Evolutionary conservation across 2,113 vertebrate species (phyloP).

Genomic region (Agapornis roseicollis): DNA sequence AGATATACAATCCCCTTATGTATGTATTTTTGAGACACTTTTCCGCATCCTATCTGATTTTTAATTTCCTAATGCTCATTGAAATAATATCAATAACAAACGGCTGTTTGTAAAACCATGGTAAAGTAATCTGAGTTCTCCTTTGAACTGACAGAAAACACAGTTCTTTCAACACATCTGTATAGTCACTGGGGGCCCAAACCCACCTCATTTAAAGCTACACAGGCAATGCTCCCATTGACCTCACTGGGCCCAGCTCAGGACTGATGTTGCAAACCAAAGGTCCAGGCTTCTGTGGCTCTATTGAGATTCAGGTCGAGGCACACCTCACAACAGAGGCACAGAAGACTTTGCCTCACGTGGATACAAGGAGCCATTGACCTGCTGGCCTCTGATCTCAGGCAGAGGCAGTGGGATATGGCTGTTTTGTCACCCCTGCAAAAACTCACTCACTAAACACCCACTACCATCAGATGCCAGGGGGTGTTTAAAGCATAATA

Average conservation of each 20-base stretch:
- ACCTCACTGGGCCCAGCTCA: not conserved
- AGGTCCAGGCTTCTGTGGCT: not conserved
- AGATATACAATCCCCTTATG: not conserved
- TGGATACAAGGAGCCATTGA: not conserved
- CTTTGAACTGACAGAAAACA: not conserved
- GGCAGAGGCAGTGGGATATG: not conserved
- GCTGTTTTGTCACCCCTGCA: not conserved
- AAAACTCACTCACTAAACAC: constrained; percentile 22
- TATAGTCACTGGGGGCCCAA: no score
- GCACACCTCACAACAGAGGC: not conserved
- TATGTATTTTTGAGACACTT: not conserved
- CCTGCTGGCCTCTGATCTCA: not conserved
- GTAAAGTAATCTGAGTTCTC: not conserved
- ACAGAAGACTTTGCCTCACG: not conserved
- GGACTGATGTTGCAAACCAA: not conserved
- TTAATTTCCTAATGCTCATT: not conserved
- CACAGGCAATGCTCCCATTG: not conserved
- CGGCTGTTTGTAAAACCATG: not conserved
- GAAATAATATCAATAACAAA: not conserved
- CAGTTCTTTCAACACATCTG: not conserved
- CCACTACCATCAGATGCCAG: not conserved
- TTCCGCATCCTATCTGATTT: not conserved
- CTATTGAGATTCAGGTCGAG: not conserved
- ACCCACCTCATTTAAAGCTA: not conserved
- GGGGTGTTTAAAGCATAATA: not conserved